phyloP scores from a whole-genome alignment of 2,888 invertebrate genomes.

The Crepidodera aurea region DNA sequence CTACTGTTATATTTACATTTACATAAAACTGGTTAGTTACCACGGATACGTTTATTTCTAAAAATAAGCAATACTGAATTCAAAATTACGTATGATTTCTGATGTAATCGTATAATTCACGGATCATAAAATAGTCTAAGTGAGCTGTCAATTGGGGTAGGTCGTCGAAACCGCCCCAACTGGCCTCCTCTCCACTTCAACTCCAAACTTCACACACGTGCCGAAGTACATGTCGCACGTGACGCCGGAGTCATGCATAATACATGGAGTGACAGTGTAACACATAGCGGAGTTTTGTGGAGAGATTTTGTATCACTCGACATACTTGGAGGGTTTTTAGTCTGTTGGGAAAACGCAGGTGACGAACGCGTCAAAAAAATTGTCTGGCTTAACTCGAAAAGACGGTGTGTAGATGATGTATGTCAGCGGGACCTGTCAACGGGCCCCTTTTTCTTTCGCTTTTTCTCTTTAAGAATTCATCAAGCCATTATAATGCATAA shows the following conservation, averaged over 20 bases:
- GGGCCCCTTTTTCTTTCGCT: not conserved
- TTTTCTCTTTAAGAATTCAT: not conserved
- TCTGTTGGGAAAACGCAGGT: slow-evolving; percentile 22
- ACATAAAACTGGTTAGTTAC: too few species aligned
- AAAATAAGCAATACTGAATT: too few species aligned
- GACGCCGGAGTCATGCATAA: slow-evolving; percentile 38
- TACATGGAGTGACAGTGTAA: slow-evolving; percentile 33
- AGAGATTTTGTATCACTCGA: slow-evolving; percentile 10
- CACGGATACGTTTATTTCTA: too few species aligned
- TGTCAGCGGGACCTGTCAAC: not conserved
- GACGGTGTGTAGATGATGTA: not conserved
- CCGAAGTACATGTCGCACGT: slow-evolving; percentile 30
- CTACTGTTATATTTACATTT: too few species aligned
- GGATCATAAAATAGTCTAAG: not conserved
- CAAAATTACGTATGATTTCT: not conserved
- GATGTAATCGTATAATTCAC: not conserved
- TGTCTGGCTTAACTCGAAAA: not conserved
- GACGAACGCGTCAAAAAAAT: slow-evolving; percentile 5
- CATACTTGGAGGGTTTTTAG: slow-evolving; percentile 7
- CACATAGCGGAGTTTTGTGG: slow-evolving; percentile 23
- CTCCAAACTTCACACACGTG: slow-evolving; percentile 31
- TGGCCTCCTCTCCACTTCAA: not conserved
- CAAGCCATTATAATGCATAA: not conserved
- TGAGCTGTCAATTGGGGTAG: slow-evolving; percentile 1
- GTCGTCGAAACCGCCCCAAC: not conserved